Base-by-base conservation (phyloP, 2,797 vertebrate species). In the Gephyroberyx darwinii region DNA sequence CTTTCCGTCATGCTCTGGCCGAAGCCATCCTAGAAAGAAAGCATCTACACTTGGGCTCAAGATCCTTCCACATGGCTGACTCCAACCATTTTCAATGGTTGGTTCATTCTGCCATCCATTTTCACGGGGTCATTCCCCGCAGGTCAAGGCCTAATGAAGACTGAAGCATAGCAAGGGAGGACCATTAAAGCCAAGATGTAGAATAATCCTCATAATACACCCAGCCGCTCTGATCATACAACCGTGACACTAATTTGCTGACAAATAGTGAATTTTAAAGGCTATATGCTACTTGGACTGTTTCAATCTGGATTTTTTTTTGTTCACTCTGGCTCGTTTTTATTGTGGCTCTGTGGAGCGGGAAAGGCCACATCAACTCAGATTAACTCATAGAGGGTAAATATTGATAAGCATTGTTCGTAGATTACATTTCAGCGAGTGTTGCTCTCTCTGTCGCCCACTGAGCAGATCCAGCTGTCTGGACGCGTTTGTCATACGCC, bases 41-140 rank as follows among this genome's bases (percentile, higher is more conserved):
- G 69, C 71, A 47, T 71, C 68, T 83, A 72, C 79, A 75, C 77
- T 75, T 62, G 61, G 6, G 37, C 71, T 65, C 55, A 35, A 64
- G 52, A 77, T 86, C 62, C 74, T 92, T 92, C 82, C 84, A 88
- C 83, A 78, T 82, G 86, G 89, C 74, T 88, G 85, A 85, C 39
- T 84, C 65, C 65, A 67, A 76, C 75, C 64, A 67, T 85, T 90
- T 86, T 86, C 80, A 81, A 70, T 77, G 80, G 60, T 78, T 61
- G 71, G 65, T 69, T 85, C 79, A 85, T 86, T 88, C 78, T 75
- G 75, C 65, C 71, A 67, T 86, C 72, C 73, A 81, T 90, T 91
- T 85, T 88, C 80, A 77, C 63, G 57, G 70, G 77, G 84, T 84
- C 78, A 79, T 14, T 56, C 84, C 89, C 83, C 14, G 58, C 31